Percentiles rank a stretch among this genome's conserved stretches.
These are phyloP conservation scores for Dinomys branickii DNA, from an alignment of 2,113 vertebrate species.

Conservation along the genomic window DNA sequence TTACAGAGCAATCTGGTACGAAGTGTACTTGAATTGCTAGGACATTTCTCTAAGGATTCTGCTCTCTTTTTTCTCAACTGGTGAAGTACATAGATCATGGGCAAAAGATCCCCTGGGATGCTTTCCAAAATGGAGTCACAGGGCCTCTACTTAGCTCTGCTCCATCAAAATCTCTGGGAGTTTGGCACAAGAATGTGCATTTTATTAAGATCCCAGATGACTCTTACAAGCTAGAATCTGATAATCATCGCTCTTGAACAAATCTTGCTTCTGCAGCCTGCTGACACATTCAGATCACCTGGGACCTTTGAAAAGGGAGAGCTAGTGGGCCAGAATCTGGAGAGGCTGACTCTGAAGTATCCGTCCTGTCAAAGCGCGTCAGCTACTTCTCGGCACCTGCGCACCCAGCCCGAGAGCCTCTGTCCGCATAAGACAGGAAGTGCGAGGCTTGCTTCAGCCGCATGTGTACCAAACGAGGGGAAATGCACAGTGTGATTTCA, in stretches of 20 bases:
- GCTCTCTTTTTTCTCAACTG: background rate
- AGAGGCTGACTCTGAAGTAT: background rate
- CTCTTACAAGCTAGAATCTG: background rate
- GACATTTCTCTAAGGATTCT: slow-evolving; percentile 2
- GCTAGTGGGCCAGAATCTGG: background rate
- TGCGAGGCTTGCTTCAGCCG: background rate
- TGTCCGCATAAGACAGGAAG: background rate
- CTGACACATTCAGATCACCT: slow-evolving; percentile 21
- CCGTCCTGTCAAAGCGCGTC: background rate
- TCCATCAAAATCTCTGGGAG: slow-evolving; percentile 22
- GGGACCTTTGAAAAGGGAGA: slow-evolving; percentile 41
- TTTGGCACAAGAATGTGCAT: background rate
- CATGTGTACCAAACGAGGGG: background rate
- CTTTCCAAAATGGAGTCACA: slow-evolving; percentile 15
- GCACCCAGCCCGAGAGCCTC: too few species aligned
- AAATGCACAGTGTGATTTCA: background rate
- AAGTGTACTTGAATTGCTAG: background rate
- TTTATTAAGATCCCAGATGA: slow-evolving; percentile 59
- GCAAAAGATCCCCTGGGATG: background rate
- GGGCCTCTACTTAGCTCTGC: background rate
- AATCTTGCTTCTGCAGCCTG: slow-evolving; percentile 37
- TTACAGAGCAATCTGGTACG: background rate
- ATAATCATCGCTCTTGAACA: slow-evolving; percentile 30
- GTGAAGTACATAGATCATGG: background rate
- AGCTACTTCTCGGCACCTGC: background rate